Conservation (phyloP, 2,888 invertebrate species). For the Beris morrisii region DNA sequence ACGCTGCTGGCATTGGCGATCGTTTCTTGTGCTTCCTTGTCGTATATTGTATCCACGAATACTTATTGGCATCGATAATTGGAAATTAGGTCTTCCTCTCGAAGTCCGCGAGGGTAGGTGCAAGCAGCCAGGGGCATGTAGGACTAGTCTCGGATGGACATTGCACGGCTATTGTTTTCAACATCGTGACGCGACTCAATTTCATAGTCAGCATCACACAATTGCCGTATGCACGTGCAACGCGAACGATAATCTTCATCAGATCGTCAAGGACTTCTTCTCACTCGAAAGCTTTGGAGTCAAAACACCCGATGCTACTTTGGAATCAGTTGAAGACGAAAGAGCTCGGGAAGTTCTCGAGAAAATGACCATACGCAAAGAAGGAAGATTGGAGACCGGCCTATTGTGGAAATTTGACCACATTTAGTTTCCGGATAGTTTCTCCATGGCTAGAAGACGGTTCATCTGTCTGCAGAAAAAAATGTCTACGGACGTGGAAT, state of each 20-base stretch:
- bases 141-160: not conserved
- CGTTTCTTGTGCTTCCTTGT: too few species aligned
- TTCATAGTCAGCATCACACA: not conserved
- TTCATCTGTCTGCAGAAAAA: slow-evolving; percentile 39
- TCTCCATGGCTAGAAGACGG: slow-evolving; percentile 37
- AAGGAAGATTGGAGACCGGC: slow-evolving; percentile 39
- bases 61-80: too few species aligned
- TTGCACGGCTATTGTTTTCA: not conserved
- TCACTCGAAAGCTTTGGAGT: slow-evolving; percentile 22
- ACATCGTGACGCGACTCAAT: not conserved
- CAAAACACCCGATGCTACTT: slow-evolving; percentile 8
- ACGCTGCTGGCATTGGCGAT: too few species aligned
- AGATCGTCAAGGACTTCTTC: slow-evolving; percentile 23
- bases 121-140: not conserved
- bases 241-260: not conserved
- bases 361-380: slow-evolving; percentile 31
- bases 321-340: slow-evolving; percentile 31
- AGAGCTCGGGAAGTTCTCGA: slow-evolving; percentile 34
- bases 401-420: slow-evolving; percentile 42
- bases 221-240: not conserved
- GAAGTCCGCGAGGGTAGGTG: too few species aligned
- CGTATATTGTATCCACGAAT: too few species aligned
- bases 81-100: too few species aligned
- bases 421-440: not conserved
- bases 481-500: slow-evolving; percentile 35